phyloP scores from a whole-genome alignment of 1,140 invertebrate species.

The Bursaphelenchus mucronatus region DNA sequence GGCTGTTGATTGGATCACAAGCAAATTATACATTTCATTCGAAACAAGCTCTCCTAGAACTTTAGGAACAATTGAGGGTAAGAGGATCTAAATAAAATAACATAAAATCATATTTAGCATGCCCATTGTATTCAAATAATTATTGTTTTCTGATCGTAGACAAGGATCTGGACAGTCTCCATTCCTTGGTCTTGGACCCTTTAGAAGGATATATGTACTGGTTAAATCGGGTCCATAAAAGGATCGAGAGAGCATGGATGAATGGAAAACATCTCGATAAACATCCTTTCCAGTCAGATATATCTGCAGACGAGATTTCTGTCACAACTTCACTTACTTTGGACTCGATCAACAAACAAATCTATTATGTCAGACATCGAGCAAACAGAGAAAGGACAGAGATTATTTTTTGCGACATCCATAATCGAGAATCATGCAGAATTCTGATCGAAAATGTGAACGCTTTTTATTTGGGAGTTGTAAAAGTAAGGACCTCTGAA shows the following conservation, averaged over 20 bases:
- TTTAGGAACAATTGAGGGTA: conserved; percentile 30
- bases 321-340: conserved; percentile 28
- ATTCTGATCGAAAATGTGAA: conserved; percentile 17
- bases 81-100: not conserved
- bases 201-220: conserved; percentile 47
- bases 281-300: conserved; percentile 33
- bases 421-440: conserved; percentile 31
- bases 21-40: conserved; percentile 31
- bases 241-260: conserved; percentile 44
- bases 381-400: conserved; percentile 22
- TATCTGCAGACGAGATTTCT: conserved; percentile 19
- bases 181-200: conserved; percentile 39
- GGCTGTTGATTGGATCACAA: conserved; percentile 34
- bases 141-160: conserved; percentile 27
- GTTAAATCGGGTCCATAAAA: conserved; percentile 36
- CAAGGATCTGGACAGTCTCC: conserved; percentile 33
- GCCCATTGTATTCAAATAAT: not conserved
- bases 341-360: conserved; percentile 16
- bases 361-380: conserved; percentile 31
- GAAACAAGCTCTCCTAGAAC: conserved; percentile 21
- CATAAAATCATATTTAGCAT: not conserved
- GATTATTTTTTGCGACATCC: conserved; percentile 29
- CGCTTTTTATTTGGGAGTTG: conserved; percentile 32
- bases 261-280: conserved; percentile 34
- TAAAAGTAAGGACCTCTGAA: conserved; percentile 19